Evolutionary conservation across 2,113 vertebrate species (phyloP), one percentile per base, ranked within the genome.

Genomic region (Nothocercus julius): DNA sequence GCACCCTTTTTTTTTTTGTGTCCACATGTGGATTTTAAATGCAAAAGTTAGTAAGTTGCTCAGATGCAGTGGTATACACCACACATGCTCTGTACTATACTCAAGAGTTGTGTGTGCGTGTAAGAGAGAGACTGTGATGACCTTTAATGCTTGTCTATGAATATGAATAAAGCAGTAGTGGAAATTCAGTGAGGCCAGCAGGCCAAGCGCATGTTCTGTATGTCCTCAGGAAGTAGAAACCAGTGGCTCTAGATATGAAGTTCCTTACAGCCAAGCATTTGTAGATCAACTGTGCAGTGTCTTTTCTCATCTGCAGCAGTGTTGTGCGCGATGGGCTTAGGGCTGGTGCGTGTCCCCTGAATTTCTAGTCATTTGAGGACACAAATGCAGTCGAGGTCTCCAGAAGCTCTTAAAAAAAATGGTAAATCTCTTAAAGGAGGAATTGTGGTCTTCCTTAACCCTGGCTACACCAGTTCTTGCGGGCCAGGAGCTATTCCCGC

Each of bases 401-500:
- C 34, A 34, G 36, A 72, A 28, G n/a, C 27, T 20, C 14, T 72
- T 34, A 72, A 72, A 27, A 36, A 13, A 27, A 36, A 27, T 36
- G 45, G 38, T 18, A 27, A 34, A 34, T 49, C 11, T 53, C 47
- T 51, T 36, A 72, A 24, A 49, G 34, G 47, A 72, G 47, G 69
- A 51, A 44, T 44, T 3, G 1, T 7, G 4, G 58, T 15, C 8
- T 95, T 73, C 75, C 53, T 84, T 90, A 83, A 84, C 42, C 15
- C 42, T 2, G 3, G 13, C 34, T 0, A 1, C 36, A 51, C 42
- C 40, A 83, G 8, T 25, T 18, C n/a, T 47, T 21, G 21, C 19
- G 8, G 25, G 7, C 27, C 12, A 2, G 16, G 54, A 51, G 40
- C 63, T 54, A 70, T 72, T 62, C 0, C 2, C 30, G 25, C 0